Conservation (phyloP, 2,797 vertebrate genomes). For the Champsocephalus gunnari region DNA sequence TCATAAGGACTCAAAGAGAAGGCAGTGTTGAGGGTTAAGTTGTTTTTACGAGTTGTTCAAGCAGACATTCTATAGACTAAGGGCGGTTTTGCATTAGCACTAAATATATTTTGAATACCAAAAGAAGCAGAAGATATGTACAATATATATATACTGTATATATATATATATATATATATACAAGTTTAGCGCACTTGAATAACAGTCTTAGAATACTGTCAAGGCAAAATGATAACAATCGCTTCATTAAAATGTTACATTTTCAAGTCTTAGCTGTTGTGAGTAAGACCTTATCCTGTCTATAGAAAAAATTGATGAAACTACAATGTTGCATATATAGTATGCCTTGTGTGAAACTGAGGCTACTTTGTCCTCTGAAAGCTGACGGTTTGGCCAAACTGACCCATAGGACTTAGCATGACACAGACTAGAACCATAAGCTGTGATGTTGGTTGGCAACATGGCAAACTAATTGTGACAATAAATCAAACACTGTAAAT, state of each 20-base stretch:
- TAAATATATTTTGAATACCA: no score
- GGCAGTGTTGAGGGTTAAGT: no score
- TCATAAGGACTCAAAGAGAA: no score
- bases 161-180: neutral
- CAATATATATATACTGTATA: no score
- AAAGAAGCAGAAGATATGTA: neutral
- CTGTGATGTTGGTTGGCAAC: slow-evolving; percentile 20
- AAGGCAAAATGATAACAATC: neutral
- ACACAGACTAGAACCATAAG: slow-evolving; percentile 37
- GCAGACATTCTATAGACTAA: no score
- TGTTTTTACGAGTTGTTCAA: no score
- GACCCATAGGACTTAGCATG: slow-evolving; percentile 26
- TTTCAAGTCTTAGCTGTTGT: neutral
- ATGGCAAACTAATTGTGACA: slow-evolving; percentile 23
- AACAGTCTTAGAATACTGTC: no score
- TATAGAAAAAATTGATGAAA: neutral
- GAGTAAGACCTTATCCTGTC: neutral
- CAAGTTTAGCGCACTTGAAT: neutral
- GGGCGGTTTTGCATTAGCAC: no score
- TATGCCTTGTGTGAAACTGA: slow-evolving; percentile 30
- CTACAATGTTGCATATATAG: slow-evolving; percentile 5
- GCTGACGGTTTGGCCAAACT: slow-evolving; percentile 64
- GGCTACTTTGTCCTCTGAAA: slow-evolving; percentile 60
- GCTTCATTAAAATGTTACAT: neutral
- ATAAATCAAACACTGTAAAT: neutral